phyloP scores from a whole-genome alignment of 2,113 vertebrate genomes.

The Formicarius rufipectus region DNA sequence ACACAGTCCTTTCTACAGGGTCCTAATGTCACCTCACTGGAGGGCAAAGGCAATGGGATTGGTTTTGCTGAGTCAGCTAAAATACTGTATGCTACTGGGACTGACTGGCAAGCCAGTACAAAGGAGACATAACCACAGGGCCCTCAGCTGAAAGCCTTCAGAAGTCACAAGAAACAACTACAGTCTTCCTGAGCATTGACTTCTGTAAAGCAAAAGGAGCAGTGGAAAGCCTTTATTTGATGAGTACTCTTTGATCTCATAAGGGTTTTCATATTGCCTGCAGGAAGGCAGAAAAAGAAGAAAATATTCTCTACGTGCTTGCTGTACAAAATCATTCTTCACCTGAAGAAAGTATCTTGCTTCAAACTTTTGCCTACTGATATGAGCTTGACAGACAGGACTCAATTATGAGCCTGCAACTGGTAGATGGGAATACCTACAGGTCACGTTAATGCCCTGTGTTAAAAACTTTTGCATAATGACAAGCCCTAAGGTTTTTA shows the following conservation, averaged over 20 bases:
- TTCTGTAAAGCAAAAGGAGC: background rate
- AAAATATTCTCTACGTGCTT: background rate
- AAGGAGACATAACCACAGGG: background rate
- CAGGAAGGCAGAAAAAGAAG: background rate
- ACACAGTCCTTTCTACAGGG: background rate
- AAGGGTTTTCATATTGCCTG: background rate
- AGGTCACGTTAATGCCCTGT: background rate
- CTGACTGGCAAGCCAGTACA: background rate
- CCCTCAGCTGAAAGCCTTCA: background rate
- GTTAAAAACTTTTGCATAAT: background rate
- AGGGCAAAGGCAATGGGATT: background rate
- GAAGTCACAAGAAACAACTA: background rate
- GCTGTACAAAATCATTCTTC: background rate
- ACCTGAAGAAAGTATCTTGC: background rate
- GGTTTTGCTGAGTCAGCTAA: background rate
- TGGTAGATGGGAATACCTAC: background rate
- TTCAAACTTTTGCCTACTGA: background rate
- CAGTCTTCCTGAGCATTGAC: background rate
- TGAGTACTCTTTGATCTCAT: background rate
- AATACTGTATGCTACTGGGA: background rate
- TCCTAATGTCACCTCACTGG: background rate
- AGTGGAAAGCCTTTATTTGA: background rate
- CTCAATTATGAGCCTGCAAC: background rate
- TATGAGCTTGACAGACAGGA: background rate
- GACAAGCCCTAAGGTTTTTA: background rate